Evolutionary conservation across 2,797 vertebrate genomes (phyloP), one percentile per base, ranked within the genome.

Genomic region (Gouania willdenowi): DNA sequence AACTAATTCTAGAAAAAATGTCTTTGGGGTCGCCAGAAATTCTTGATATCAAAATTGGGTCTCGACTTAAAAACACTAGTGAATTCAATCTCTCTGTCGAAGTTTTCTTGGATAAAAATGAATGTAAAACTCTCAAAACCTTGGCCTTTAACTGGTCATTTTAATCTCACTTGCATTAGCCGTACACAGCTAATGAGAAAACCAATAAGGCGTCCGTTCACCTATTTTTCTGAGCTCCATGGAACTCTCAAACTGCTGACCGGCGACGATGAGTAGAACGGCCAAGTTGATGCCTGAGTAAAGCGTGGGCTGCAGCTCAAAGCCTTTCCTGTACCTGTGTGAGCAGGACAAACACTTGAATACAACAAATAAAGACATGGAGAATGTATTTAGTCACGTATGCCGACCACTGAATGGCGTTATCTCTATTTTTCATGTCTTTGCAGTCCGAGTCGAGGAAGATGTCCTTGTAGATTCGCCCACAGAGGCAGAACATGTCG

Each of bases 391-490:
- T n/a, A n/a, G n/a, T 5, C 3, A 19, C 18, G 19, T 3, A 19
- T 19, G 18, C 66, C 79, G 73, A 95, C 96, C 95, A 98, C 72
- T 93, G 91, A 47, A 97, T 94, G 11, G 94, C 94, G 1, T 77
- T 86, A 66, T 96, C 93, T 44, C 92, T 82, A 82, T 92, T 97
- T 21, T 58, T 81, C 4, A 70, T 88, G 69, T 99, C 95, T 69
- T 92, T 92, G 71, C 87, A 98, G 69, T 94, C 90, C 0, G 92
- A 95, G 76, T 97, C 94, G 3, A 97, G 87, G 66, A 98, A 98
- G 49, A 94, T 92, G 66, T 99, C 96, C 60, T 96, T 98, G 73
- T 98, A 98, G 68, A 98, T 98, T n/a, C 92, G 89, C 20, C 96
- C 95, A 42, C 93, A 98, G 7, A 98, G 85, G 49, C 95, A 98